Conservation (phyloP, 2,797 vertebrate genomes). For the Rhadinocentrus ornatus region DNA sequence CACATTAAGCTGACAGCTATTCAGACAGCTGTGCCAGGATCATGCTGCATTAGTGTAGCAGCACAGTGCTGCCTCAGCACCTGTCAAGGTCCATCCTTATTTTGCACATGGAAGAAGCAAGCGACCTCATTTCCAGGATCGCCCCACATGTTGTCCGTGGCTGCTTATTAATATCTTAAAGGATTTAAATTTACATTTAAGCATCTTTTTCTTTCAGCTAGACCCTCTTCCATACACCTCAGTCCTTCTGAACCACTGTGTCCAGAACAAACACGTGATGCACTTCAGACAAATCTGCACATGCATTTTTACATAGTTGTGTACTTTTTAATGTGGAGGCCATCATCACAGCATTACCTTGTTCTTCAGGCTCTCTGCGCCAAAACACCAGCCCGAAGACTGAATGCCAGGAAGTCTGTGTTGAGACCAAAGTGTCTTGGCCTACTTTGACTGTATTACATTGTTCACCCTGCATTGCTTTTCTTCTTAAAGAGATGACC, state of each 20-base stretch:
- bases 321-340: constrained; percentile 6
- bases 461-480: constrained; percentile 1
- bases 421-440: constrained; percentile 39
- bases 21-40: constrained; percentile 20
- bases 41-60: background rate
- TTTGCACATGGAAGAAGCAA: background rate
- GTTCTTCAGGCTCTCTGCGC: constrained; percentile 6
- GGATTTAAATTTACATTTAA: background rate
- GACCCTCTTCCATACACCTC: background rate
- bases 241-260: background rate
- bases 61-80: constrained; percentile 27
- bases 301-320: background rate
- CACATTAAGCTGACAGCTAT: constrained; percentile 4
- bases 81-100: constrained; percentile 22
- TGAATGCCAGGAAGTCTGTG: constrained; percentile 49
- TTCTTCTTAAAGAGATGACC: constrained; percentile 33
- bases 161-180: too few species aligned
- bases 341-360: constrained; percentile 8
- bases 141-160: too few species aligned
- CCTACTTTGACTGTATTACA: constrained; percentile 39
- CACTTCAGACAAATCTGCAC: constrained; percentile 14
- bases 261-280: background rate
- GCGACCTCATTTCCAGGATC: background rate
- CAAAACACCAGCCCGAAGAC: constrained; percentile 9
- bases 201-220: too few species aligned